Evolutionary conservation across 2,113 vertebrate species (phyloP).

Genomic region (Macquaria australasica): DNA sequence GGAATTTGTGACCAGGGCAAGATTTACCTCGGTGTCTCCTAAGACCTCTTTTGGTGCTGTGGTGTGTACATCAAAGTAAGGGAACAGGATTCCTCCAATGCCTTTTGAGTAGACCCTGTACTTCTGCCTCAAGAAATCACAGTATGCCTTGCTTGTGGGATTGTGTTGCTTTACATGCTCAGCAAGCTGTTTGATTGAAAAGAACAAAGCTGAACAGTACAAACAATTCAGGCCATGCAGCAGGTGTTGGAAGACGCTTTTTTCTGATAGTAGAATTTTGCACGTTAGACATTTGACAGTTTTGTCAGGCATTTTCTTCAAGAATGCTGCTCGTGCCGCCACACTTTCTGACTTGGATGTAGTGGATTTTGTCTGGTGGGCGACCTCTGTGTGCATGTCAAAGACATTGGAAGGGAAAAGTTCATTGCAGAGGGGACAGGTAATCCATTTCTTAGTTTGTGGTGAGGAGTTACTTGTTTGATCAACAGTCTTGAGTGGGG

Average conservation of each 20-base stretch:
- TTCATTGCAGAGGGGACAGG: conserved; percentile 94
- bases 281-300: conserved; percentile 91
- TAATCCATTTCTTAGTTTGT: conserved; percentile 96
- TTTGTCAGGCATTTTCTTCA: conserved; percentile 94
- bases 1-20: conserved; percentile 90
- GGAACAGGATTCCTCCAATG: conserved; percentile 88
- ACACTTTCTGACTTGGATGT: conserved; percentile 80
- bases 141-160: conserved; percentile 87
- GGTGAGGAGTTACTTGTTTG: conserved; percentile 79
- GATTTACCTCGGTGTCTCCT: conserved; percentile 91
- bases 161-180: conserved; percentile 91
- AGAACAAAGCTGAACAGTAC: conserved; percentile 92
- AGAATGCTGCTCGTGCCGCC: conserved; percentile 89
- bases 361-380: conserved; percentile 85
- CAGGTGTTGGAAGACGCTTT: conserved; percentile 92
- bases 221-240: conserved; percentile 94
- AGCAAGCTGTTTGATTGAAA: conserved; percentile 89
- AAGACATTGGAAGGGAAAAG: conserved; percentile 96
- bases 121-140: conserved; percentile 90
- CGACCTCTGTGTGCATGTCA: conserved; percentile 93
- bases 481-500: conserved; percentile 75
- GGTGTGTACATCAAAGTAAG: conserved; percentile 92
- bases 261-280: conserved; percentile 89
- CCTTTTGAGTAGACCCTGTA: conserved; percentile 89
- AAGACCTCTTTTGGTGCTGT: conserved; percentile 89